Evolutionary conservation across 2,888 invertebrate genomes (phyloP).

Genomic region (Xylocampa areola): DNA sequence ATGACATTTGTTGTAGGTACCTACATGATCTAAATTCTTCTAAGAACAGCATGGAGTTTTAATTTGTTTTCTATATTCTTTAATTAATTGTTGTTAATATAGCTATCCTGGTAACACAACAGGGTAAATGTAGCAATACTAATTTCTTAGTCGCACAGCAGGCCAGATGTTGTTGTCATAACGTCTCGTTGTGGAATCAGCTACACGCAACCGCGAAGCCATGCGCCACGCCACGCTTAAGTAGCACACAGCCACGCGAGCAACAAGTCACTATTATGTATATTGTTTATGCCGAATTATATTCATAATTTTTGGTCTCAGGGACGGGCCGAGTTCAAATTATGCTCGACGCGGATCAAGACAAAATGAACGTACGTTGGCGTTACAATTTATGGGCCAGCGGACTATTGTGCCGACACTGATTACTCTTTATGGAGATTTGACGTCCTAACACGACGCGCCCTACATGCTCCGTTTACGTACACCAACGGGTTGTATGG

Average conservation of each 20-base stretch:
- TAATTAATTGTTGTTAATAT: conserved; percentile 35
- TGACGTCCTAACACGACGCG: conserved; percentile 79
- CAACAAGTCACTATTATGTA: conserved; percentile 57
- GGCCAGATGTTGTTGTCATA: conserved; percentile 58
- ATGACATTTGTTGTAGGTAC: no score
- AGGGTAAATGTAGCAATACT: conserved; percentile 44
- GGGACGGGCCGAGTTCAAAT: conserved; percentile 48
- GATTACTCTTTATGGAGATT: conserved; percentile 88
- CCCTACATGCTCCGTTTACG: conserved; percentile 79
- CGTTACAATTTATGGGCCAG: conserved; percentile 78
- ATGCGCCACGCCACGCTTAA: conserved; percentile 40
- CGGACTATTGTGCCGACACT: conserved; percentile 83
- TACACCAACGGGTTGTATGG: conserved; percentile 87
- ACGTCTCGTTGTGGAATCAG: conserved; percentile 53
- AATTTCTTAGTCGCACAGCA: conserved; percentile 51
- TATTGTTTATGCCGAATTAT: conserved; percentile 57
- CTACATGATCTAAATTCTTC: conserved; percentile 14
- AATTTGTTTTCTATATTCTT: conserved; percentile 3
- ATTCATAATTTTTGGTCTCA: conserved; percentile 56
- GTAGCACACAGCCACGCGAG: conserved; percentile 43
- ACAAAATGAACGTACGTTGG: conserved; percentile 73
- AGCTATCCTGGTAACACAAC: conserved; percentile 26
- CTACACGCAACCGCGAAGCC: conserved; percentile 53
- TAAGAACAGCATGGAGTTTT: background rate
- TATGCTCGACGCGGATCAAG: conserved; percentile 56